These are phyloP conservation scores for Oreortyx pictus DNA, from an alignment of 2,797 vertebrate species.

Conservation along the genomic window DNA sequence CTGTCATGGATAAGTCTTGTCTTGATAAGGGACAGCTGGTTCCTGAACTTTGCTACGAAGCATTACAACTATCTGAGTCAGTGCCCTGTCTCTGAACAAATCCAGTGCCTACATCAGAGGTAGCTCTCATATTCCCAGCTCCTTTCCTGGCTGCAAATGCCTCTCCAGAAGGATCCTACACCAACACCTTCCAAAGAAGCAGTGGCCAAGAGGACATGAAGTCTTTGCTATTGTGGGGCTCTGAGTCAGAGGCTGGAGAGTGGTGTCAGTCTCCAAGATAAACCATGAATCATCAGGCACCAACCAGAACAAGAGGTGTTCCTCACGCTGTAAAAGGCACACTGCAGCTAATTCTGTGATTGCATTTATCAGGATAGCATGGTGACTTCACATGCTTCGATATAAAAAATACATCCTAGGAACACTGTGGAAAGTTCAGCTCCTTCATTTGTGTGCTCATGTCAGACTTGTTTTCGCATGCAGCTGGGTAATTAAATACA, in stretches of 20 bases:
- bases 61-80: neutral
- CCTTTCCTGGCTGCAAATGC: neutral
- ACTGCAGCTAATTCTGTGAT: neutral
- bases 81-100: neutral
- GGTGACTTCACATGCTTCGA: neutral
- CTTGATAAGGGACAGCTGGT: neutral
- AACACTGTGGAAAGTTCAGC: neutral
- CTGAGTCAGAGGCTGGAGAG: slow-evolving; percentile 35
- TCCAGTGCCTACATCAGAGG: neutral
- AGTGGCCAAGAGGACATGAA: neutral
- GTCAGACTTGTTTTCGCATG: neutral
- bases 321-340: neutral
- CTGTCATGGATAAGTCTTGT: neutral
- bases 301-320: neutral
- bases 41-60: slow-evolving; percentile 16
- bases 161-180: neutral
- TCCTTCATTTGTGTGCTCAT: neutral
- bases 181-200: neutral
- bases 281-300: neutral
- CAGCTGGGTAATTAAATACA: neutral
- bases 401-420: neutral
- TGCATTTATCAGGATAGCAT: neutral
- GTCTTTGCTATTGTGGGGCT: slow-evolving; percentile 10
- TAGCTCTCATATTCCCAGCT: neutral
- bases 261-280: slow-evolving; percentile 32